Base-by-base conservation (phyloP, 2,888 invertebrate species). In the Cyaniris semiargus region DNA sequence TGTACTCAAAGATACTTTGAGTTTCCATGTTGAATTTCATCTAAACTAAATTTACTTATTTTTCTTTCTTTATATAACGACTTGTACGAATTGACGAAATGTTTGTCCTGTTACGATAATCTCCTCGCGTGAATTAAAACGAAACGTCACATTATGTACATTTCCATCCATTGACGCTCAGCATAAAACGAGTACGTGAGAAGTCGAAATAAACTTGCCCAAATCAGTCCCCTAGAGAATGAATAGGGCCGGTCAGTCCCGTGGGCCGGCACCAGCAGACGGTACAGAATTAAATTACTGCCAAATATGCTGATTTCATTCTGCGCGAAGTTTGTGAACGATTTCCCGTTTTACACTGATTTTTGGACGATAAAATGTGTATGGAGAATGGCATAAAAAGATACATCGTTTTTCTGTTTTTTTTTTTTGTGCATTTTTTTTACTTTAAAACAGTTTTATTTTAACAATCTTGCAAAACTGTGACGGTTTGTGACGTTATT, bases 221-320 rank as follows among this genome's bases (percentile, higher is more conserved):
- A 13, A 60, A 31, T 66, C 66, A 66, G 60, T 66, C 27, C 66
- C 27, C 66, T 66, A 27, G 66, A 66, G 27, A 18, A 0, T 66
- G 44, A 44, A 38, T 48, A 53, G 23, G 21, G 27, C 74, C 48
- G 74, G 74, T 10, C 53, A n/a, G 48, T 53, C 74, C 74, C 74
- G 1, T 1, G 53, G 48, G 66, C 15, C 13, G 66, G 27, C 5
- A 27, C 1, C 27, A 27, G 27, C 66, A 66, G 66, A 66, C 66
- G 66, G 66, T 31, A 66, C 66, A 72, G 15, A 74, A 74, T 53
- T 74, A 74, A 74, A 74, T 74, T 74, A 74, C 74, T 53, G 3
- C 15, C 15, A 74, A 74, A 74, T 74, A 53, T 53, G 74, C 48
- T 48, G 74, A 71, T 48, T 74, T 18, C 53, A 72, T 38, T 66